Base-by-base conservation (phyloP, 2,888 invertebrate species). In the Hyalella azteca region DNA sequence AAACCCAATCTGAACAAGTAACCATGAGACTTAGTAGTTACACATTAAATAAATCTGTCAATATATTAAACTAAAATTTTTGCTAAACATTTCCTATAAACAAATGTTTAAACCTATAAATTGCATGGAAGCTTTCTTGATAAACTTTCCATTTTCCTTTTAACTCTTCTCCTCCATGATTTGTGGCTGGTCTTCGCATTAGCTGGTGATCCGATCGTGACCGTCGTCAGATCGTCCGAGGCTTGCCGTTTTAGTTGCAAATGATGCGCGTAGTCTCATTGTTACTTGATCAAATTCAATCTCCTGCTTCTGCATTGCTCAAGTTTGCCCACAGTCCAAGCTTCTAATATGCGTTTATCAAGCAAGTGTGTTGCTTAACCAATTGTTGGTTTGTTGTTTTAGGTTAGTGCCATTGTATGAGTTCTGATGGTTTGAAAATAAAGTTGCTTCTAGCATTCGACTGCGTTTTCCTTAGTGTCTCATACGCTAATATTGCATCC, bases 21-120 rank as follows among this genome's bases (percentile, higher is more conserved):
- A 81, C 81, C 75, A 79, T 79, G 81, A 81, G 81, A 81, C 78
- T 75, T 73, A 79, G 50, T 50, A 59, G 66, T 50, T 66, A 80
- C 73, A 79, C 79, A 79, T 59, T 81, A 79, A 81, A 81, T 79
- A 73, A 77, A 49, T 77, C n/a, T 77, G 19, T 11, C 5, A n/a
- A n/a, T n/a, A 29, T 73, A 59, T 15, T n/a, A n/a, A 22, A 7
- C 59, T 59, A 59, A 59, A 22, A 15, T 26, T 59, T 22, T 22
- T 22, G 7, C 4, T 75, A 75, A 41, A 75, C 66, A 66, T 66
- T 66, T 66, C 22, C 54, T 41, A 40, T 75, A 75, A 75, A 75
- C 45, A 75, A 75, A 22, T 48, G 66, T 54, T 77, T 77, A 79
- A 81, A 50, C 45, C 59, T 59, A 40, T 78, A 77, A 78, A 78